Evolutionary conservation across 2,797 vertebrate species (phyloP).

Genomic region (Gymnoscopelus braueri): DNA sequence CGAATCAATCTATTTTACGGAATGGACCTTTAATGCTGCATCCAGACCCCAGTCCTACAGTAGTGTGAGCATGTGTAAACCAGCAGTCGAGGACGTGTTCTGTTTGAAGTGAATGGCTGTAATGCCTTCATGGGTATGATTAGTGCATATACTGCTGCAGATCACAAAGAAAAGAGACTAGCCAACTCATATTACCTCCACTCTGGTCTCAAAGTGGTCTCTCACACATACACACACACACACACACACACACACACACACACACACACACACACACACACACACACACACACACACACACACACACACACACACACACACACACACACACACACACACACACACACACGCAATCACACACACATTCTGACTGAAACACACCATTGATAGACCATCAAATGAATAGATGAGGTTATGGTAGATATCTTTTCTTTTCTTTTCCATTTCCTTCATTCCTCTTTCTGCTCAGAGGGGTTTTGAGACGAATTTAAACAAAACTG

Average conservation of each 20-base stretch:
- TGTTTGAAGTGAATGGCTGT: constrained; percentile 28
- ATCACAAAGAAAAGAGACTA: constrained; percentile 26
- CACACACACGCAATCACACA: constrained; percentile 14
- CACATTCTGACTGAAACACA: background rate
- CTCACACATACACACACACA: too few species aligned
- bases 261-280: constrained; percentile 5
- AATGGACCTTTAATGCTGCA: too few species aligned
- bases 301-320: constrained; percentile 4
- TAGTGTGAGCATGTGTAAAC: constrained; percentile 28
- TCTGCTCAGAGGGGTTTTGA: constrained; percentile 14
- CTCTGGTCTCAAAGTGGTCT: background rate
- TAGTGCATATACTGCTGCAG: constrained; percentile 56
- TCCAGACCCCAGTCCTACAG: too few species aligned
- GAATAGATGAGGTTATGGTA: constrained; percentile 42
- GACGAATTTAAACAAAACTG: background rate
- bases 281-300: constrained; percentile 16
- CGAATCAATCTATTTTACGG: too few species aligned
- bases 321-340: background rate
- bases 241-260: constrained; percentile 3
- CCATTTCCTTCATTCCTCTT: constrained; percentile 34
- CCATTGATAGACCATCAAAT: constrained; percentile 9
- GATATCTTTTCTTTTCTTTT: background rate
- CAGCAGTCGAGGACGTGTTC: constrained; percentile 13
- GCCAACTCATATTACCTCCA: constrained; percentile 24
- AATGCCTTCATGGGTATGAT: constrained; percentile 58